A percentile compares a stretch with the other conserved stretches of the same genome.
Evolutionary conservation across 2,797 vertebrate genomes (phyloP).

Genomic region (Erpetoichthys calabaricus): DNA sequence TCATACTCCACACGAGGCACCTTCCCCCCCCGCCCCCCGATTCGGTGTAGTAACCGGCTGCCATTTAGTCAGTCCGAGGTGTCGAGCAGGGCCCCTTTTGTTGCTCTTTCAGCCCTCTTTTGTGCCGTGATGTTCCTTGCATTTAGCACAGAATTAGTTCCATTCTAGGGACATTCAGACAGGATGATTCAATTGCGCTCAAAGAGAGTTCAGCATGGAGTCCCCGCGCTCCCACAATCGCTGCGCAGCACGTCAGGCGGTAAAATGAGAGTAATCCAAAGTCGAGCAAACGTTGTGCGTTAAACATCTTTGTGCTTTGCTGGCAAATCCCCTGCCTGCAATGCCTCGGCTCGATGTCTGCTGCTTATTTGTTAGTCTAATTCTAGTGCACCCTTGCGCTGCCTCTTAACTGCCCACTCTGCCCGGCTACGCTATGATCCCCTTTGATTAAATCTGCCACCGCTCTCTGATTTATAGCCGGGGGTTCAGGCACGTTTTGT

Average conservation of each 20-base stretch:
- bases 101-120: too few species aligned
- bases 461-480: constrained; percentile 5
- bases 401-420: background rate
- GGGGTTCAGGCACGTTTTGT: background rate
- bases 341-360: background rate
- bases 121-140: too few species aligned
- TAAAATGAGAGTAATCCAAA: background rate
- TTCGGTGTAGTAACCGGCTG: too few species aligned
- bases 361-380: background rate
- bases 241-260: background rate
- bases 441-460: constrained; percentile 7
- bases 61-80: too few species aligned
- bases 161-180: background rate
- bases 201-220: background rate
- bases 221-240: background rate
- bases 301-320: background rate
- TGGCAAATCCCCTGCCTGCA: background rate
- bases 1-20: too few species aligned
- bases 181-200: background rate
- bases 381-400: constrained; percentile 2
- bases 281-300: background rate
- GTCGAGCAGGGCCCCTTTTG: too few species aligned
- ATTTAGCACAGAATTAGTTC: background rate
- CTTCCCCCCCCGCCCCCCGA: too few species aligned
- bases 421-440: background rate